These are phyloP conservation scores for Ciconia nigra DNA, from an alignment of 2,797 vertebrate genomes.

Conservation along the genomic window DNA sequence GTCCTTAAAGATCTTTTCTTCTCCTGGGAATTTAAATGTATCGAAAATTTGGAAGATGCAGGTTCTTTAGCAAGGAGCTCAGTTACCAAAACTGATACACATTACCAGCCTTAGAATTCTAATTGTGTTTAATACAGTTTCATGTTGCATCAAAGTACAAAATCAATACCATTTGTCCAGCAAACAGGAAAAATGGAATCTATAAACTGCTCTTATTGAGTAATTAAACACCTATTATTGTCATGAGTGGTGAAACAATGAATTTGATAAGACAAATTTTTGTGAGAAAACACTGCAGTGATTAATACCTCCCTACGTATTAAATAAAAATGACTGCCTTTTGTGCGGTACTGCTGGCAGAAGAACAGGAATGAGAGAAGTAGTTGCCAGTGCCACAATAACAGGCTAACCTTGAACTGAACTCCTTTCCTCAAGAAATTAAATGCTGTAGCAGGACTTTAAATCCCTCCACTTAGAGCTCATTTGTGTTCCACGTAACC, in stretches of 20 bases:
- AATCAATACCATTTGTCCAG: conserved; percentile 97
- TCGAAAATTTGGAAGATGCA: conserved; percentile 40
- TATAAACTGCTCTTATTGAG: conserved; percentile 98
- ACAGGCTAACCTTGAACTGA: conserved; percentile 88
- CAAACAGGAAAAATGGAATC: conserved; percentile 92
- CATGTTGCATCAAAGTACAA: conserved; percentile 89
- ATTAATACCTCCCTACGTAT: conserved; percentile 88
- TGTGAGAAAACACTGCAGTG: conserved; percentile 85
- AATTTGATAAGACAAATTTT: conserved; percentile 93
- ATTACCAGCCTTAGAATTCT: conserved; percentile 84
- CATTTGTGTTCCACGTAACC: conserved; percentile 82
- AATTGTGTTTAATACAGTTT: conserved; percentile 95
- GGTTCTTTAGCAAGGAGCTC: conserved; percentile 49
- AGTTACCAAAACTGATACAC: conserved; percentile 74
- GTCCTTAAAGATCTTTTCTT: conserved; percentile 35
- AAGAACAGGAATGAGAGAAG: conserved; percentile 77
- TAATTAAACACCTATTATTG: conserved; percentile 99
- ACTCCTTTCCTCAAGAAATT: conserved; percentile 86
- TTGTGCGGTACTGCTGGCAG: conserved; percentile 80
- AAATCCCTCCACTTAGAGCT: conserved; percentile 87
- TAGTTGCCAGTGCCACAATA: conserved; percentile 84
- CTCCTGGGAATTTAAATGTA: conserved; percentile 26
- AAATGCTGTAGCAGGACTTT: conserved; percentile 84
- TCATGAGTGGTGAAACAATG: conserved; percentile 93
- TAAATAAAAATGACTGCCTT: conserved; percentile 86